Evolutionary conservation across 2,888 invertebrate species (phyloP).

Genomic region (Drepanosiphum platanoidis): DNA sequence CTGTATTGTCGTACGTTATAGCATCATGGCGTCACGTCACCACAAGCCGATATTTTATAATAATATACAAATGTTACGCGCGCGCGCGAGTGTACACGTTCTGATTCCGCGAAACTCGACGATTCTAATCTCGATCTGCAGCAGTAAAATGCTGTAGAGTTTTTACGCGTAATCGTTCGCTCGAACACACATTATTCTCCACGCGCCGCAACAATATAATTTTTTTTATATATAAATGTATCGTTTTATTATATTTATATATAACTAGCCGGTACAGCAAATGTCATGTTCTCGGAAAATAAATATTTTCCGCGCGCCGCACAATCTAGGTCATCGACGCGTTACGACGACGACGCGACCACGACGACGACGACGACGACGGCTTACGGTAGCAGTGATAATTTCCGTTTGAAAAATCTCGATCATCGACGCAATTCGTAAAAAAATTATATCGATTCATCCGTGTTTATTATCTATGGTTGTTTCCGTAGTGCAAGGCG

Average conservation of each 20-base stretch:
- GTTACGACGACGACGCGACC: conserved; percentile 16
- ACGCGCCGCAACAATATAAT: neutral
- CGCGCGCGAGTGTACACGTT: neutral
- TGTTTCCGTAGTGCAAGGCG: no score
- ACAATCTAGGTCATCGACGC: conserved; percentile 34
- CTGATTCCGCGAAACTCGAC: conserved; percentile 41
- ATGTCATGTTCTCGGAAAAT: conserved; percentile 29
- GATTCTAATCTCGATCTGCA: conserved; percentile 41
- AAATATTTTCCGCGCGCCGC: conserved; percentile 7
- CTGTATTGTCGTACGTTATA: no score
- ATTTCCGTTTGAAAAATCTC: conserved; percentile 14
- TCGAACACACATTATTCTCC: conserved; percentile 5
- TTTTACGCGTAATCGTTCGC: conserved; percentile 9
- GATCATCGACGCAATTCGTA: neutral
- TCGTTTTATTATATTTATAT: neutral
- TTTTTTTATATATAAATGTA: neutral
- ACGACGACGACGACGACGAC: conserved; percentile 4
- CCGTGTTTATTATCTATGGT: no score
- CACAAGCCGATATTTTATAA: neutral
- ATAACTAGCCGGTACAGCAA: conserved; percentile 10
- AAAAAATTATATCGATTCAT: no score
- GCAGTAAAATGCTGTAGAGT: no score
- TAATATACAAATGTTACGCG: neutral
- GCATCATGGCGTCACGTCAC: no score
- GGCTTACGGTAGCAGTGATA: neutral